phyloP scores from a whole-genome alignment of 2,113 vertebrate genomes.

The Pterocles gutturalis region DNA sequence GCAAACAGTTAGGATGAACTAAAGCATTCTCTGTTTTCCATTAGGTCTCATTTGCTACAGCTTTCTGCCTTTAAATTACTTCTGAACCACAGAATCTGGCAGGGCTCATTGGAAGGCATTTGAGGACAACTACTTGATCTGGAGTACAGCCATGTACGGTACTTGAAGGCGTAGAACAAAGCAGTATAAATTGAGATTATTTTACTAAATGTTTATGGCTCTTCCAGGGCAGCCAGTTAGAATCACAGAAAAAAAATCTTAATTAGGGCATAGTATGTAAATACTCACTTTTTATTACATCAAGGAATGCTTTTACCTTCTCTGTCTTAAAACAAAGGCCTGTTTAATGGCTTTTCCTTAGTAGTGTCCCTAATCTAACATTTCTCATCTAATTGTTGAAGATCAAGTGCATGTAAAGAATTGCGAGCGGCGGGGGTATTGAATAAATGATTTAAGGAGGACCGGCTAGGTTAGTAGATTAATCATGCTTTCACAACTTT shows the following conservation, averaged over 20 bases:
- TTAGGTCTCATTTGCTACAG: slow-evolving; percentile 85
- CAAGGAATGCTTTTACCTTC: slow-evolving; percentile 66
- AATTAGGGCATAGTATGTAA: slow-evolving; percentile 67
- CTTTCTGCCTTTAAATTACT: slow-evolving; percentile 87
- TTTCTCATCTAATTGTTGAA: slow-evolving; percentile 46
- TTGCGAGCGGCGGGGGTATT: slow-evolving; percentile 1
- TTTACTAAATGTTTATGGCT: slow-evolving; percentile 77
- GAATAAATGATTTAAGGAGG: slow-evolving; percentile 50
- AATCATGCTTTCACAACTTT: neutral
- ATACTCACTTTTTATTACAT: slow-evolving; percentile 63
- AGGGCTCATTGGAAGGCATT: slow-evolving; percentile 81
- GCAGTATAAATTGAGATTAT: slow-evolving; percentile 78
- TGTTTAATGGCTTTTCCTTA: slow-evolving; percentile 39
- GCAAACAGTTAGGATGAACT: slow-evolving; percentile 68
- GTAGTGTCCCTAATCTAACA: slow-evolving; percentile 40
- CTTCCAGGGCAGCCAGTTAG: slow-evolving; percentile 70
- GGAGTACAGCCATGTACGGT: slow-evolving; percentile 84
- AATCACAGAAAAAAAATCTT: slow-evolving; percentile 61
- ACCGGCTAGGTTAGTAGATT: neutral
- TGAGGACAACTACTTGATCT: slow-evolving; percentile 85
- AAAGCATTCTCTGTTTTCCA: slow-evolving; percentile 82
- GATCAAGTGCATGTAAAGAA: slow-evolving; percentile 52
- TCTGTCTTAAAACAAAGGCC: slow-evolving; percentile 50
- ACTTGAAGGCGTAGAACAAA: slow-evolving; percentile 83
- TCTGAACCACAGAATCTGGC: slow-evolving; percentile 83